Base-by-base conservation (phyloP, 2,797 vertebrate genomes). In the Spinus pinus region DNA sequence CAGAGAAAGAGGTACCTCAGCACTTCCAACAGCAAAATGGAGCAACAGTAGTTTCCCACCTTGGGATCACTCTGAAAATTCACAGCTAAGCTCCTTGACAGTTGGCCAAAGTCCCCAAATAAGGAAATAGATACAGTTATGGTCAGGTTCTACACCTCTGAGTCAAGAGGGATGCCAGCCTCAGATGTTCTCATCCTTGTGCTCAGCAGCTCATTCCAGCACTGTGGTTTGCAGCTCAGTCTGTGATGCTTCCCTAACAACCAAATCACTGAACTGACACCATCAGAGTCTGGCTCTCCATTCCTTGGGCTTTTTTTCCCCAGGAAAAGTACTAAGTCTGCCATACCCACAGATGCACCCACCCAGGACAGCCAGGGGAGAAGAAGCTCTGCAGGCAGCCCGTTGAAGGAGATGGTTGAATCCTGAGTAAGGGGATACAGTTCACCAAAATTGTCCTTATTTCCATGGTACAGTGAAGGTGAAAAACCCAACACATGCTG, bases 1-100 rank as follows among this genome's bases (percentile, higher is more conserved):
- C 13, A 6, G 23, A 87, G n/a, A n/a, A 89, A 54, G 42, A 73
- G 9, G 7, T 6, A 65, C 30, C 39, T 69, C 81, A 78, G 61
- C 9, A 66, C 84, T 86, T 92, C 51, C 72, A 87, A 37, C 15
- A 65, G 39, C 57, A 85, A 73, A 92, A 92, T 16, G 13, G 44
- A 84, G 13, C 27, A 90, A 35, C 47, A 44, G 69, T 23, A 83
- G 42, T 41, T 91, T 27, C 33, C 20, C 58, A 58, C 72, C 35
- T 51, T 2, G 2, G 35, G 35, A 88, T 71, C n/a, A 19, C 25
- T 50, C 46, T 69, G 50, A 83, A 94, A 86, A 69, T 73, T 85
- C 78, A 77, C 51, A 69, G 49, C 46, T 41, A 14, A 82, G 37
- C 46, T 87, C 67, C 86, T 54, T 83, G n/a, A 49, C 10, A 44